Conservation (phyloP, 2,797 vertebrate species). For the Catharus ustulatus region DNA sequence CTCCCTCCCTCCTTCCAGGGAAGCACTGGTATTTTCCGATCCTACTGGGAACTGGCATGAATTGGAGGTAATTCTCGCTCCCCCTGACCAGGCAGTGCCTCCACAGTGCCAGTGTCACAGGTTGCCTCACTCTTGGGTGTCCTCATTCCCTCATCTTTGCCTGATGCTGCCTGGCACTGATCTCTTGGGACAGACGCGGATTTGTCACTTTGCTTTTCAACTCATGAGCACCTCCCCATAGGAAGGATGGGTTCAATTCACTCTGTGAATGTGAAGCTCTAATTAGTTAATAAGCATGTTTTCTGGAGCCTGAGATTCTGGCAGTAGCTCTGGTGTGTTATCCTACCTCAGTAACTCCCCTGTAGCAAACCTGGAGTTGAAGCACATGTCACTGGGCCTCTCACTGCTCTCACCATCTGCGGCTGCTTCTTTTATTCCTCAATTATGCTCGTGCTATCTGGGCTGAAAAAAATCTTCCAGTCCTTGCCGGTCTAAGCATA, state of each 20-base stretch:
- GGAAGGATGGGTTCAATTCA: neutral
- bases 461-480: neutral
- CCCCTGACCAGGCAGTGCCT: neutral
- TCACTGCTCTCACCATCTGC: constrained; percentile 46
- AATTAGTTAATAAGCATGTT: neutral
- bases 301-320: neutral
- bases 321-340: neutral
- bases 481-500: constrained; percentile 39
- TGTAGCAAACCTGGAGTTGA: neutral
- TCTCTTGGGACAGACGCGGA: neutral
- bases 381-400: constrained; percentile 12
- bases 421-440: constrained; percentile 4
- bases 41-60: neutral
- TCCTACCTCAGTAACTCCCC: neutral
- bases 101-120: neutral
- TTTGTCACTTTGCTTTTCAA: neutral
- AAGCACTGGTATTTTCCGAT: neutral
- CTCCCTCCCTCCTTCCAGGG: neutral
- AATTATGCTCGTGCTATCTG: neutral
- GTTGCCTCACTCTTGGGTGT: neutral
- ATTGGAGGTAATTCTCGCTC: neutral
- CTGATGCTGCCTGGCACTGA: neutral
- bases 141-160: neutral
- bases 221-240: neutral
- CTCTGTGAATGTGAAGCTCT: neutral